phyloP scores from a whole-genome alignment of 1,140 invertebrate genomes.

The Drosophila orosa region DNA sequence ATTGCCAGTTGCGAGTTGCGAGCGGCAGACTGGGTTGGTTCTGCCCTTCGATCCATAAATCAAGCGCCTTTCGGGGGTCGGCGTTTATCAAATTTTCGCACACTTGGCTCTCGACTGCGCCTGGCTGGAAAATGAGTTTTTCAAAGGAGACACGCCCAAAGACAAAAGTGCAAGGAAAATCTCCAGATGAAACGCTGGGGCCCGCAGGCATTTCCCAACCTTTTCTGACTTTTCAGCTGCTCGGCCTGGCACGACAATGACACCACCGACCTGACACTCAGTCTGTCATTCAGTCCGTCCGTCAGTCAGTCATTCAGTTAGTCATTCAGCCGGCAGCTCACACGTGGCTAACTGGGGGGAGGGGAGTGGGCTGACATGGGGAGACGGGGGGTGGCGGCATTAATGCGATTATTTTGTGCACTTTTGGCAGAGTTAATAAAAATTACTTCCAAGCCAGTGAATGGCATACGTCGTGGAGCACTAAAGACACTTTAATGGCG shows the following conservation, averaged over 20 bases:
- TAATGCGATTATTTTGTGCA: slow-evolving; percentile 83
- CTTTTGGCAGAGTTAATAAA: slow-evolving; percentile 79
- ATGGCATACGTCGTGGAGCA: slow-evolving; percentile 67
- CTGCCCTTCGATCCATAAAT: slow-evolving; percentile 66
- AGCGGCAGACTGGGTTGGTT: slow-evolving; percentile 14
- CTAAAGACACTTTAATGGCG: slow-evolving; percentile 81
- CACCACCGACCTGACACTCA: slow-evolving; percentile 60
- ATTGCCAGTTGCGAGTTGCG: slow-evolving; percentile 3
- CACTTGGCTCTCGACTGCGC: slow-evolving; percentile 67
- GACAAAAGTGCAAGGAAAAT: slow-evolving; percentile 68
- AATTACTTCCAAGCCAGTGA: slow-evolving; percentile 83
- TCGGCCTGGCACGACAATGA: slow-evolving; percentile 68
- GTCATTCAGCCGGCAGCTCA: slow-evolving; percentile 61
- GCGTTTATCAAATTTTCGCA: slow-evolving; percentile 82
- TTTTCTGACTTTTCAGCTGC: slow-evolving; percentile 29
- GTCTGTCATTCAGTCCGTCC: slow-evolving; percentile 28
- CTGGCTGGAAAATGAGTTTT: slow-evolving; percentile 72
- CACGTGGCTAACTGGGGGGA: slow-evolving; percentile 58
- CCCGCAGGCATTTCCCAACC: slow-evolving; percentile 69
- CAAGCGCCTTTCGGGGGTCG: slow-evolving; percentile 58
- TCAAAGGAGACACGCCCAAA: slow-evolving; percentile 68
- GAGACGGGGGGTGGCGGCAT: slow-evolving; percentile 25
- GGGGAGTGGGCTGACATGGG: background rate
- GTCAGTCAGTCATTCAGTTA: slow-evolving; percentile 38
- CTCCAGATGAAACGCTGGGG: slow-evolving; percentile 21